These are phyloP conservation scores for Dinomys branickii DNA, from an alignment of 2,113 vertebrate species.

Conservation along the genomic window DNA sequence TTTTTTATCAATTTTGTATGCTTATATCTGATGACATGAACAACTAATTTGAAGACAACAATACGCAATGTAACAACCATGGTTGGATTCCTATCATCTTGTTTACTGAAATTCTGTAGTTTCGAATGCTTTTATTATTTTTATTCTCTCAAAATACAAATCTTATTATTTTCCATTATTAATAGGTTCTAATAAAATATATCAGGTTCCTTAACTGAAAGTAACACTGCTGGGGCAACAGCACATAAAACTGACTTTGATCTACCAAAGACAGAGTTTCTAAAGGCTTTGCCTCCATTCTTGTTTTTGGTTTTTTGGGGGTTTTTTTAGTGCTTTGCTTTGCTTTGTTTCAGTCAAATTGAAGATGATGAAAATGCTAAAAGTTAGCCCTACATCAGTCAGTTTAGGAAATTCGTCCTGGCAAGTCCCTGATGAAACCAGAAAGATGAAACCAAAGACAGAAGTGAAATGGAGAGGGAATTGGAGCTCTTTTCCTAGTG, in stretches of 20 bases:
- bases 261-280: neutral
- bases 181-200: neutral
- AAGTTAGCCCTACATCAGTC: neutral
- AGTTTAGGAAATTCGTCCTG: neutral
- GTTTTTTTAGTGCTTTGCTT: neutral
- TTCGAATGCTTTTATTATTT: no score
- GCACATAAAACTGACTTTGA: neutral
- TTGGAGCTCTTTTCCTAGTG: neutral
- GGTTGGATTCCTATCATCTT: no score
- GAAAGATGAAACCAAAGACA: neutral
- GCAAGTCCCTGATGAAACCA: neutral
- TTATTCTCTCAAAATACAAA: neutral
- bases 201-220: neutral
- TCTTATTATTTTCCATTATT: neutral
- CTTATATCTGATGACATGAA: no score
- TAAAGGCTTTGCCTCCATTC: neutral
- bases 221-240: neutral
- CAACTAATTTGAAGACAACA: no score
- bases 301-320: neutral
- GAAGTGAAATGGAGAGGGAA: neutral
- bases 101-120: no score
- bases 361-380: neutral
- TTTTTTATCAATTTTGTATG: no score
- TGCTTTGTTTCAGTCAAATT: neutral
- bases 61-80: no score